Evolutionary conservation across 35 echinoderm and acorn worm genomes (phyloP).

Genomic region (Lytechinus variegatus): DNA sequence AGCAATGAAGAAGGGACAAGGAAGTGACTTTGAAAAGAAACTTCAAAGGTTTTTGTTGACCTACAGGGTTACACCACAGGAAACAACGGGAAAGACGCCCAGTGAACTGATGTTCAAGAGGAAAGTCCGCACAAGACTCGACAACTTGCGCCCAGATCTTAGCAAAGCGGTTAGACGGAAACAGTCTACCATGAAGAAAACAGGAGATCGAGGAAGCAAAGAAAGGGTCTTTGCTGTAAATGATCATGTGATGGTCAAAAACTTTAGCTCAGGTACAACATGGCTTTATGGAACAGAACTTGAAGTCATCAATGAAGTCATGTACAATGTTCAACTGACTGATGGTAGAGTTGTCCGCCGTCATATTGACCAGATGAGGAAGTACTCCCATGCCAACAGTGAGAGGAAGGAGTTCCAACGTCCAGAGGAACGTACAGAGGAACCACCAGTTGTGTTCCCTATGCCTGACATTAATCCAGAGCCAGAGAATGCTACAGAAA

Average conservation of each 20-base stretch:
- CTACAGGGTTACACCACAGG: constrained; percentile 56
- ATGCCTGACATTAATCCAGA: not conserved
- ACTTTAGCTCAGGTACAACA: not conserved
- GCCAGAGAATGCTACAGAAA: too few species aligned
- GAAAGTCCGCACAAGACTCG: constrained; percentile 52
- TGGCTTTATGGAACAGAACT: not conserved
- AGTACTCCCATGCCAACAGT: not conserved
- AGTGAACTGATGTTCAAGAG: constrained; percentile 58
- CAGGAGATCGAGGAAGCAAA: not conserved
- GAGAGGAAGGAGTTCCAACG: not conserved
- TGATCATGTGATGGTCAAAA: too few species aligned
- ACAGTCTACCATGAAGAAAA: not conserved
- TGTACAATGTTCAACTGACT: not conserved
- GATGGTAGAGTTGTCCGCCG: not conserved
- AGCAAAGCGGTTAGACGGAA: not conserved
- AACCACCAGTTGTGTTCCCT: not conserved
- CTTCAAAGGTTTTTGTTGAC: constrained; percentile 62
- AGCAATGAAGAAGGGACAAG: constrained; percentile 55
- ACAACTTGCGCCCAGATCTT: constrained; percentile 48
- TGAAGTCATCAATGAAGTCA: not conserved
- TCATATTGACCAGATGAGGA: not conserved
- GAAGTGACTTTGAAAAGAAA: constrained; percentile 43
- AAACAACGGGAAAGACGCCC: constrained; percentile 55
- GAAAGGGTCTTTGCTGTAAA: not conserved
- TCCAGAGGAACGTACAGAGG: too few species aligned